A percentile compares a stretch with the other conserved stretches of the same genome.
phyloP scores from a whole-genome alignment of 1,140 invertebrate species.

The Potamilus streckersoni region DNA sequence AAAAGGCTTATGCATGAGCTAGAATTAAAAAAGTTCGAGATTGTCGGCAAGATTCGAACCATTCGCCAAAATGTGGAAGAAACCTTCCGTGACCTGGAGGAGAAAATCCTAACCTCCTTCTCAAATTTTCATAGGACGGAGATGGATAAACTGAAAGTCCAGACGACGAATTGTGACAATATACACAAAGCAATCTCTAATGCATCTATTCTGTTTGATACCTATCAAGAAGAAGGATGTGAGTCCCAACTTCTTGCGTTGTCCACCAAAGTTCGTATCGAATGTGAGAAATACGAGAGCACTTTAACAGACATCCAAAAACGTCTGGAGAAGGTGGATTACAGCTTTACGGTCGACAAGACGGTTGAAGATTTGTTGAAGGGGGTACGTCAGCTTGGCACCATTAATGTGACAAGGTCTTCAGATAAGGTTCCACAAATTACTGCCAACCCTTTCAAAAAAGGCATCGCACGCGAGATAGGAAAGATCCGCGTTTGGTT shows the following conservation, averaged over 20 bases:
- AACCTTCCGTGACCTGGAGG: constrained; percentile 14
- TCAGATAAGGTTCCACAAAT: constrained; percentile 16
- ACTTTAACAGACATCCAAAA: constrained; percentile 10
- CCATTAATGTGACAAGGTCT: constrained; percentile 10
- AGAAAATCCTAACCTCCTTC: constrained; percentile 19
- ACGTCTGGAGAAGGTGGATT: constrained; percentile 19
- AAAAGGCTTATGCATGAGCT: constrained; percentile 21
- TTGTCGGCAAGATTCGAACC: constrained; percentile 15
- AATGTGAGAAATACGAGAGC: constrained; percentile 16
- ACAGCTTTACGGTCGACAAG: constrained; percentile 22
- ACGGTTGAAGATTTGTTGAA: constrained; percentile 20
- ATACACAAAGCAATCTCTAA: constrained; percentile 27
- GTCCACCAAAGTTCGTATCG: constrained; percentile 5
- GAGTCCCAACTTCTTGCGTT: constrained; percentile 20
- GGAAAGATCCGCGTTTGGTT: constrained; percentile 15
- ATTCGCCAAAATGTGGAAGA: constrained; percentile 23
- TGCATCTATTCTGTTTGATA: constrained; percentile 12
- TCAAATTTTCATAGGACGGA: constrained; percentile 16
- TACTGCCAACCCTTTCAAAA: neutral
- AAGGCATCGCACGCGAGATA: constrained; percentile 7
- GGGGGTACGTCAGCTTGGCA: constrained; percentile 9
- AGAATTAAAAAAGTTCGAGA: constrained; percentile 4
- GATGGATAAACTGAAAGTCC: constrained; percentile 15
- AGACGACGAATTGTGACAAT: constrained; percentile 25
- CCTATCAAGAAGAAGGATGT: constrained; percentile 17